Base-by-base conservation (phyloP, 2,113 vertebrate genomes). In the Pelobates fuscus region DNA sequence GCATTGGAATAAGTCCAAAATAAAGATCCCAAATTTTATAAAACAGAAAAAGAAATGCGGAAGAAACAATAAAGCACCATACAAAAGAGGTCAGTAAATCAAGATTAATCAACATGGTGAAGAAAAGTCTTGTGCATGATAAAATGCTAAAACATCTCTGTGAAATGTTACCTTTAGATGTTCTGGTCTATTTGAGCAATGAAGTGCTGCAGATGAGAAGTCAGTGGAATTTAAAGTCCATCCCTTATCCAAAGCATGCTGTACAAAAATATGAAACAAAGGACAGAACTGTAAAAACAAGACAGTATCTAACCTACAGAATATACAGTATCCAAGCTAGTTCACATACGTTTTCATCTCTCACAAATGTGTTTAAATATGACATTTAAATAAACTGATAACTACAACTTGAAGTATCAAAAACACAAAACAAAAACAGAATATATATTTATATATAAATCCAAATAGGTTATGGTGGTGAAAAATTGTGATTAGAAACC, bases 31-130 rank as follows among this genome's bases (percentile, higher is more conserved):
- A 82, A 82, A 87, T 81, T 75, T 1, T 80, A 86, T 89, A 84
- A 81, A 88, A 92, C 85, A 95, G 93, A 97, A 92, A 93, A 94
- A 95, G 89, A 84, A 90, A 93, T 95, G 93, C 91, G 95, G 93
- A 91, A 87, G 83, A 87, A 87, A 88, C 92, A 92, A 91, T 88
- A 84, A 81, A 83, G 82, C 85, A 87, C 92, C 91, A 86, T 86
- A 90, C 93, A 93, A 89, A 89, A 90, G 91, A 49, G 17, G 89
- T 84, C 89, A 93, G 90, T 93, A 91, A 84, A 94, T 89, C 87
- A 80, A 2, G 90, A 95, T 94, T 92, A 94, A 95, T 94, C 90
- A 92, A 78, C 37, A 54, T 78, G 82, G 82, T 83, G 78, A 0
- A 88, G 85, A 82, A 86, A 80, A 83, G 84, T 80, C 82, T 85